These are phyloP conservation scores for Tachycineta bicolor DNA, from an alignment of 2,113 vertebrate species.

Conservation along the genomic window DNA sequence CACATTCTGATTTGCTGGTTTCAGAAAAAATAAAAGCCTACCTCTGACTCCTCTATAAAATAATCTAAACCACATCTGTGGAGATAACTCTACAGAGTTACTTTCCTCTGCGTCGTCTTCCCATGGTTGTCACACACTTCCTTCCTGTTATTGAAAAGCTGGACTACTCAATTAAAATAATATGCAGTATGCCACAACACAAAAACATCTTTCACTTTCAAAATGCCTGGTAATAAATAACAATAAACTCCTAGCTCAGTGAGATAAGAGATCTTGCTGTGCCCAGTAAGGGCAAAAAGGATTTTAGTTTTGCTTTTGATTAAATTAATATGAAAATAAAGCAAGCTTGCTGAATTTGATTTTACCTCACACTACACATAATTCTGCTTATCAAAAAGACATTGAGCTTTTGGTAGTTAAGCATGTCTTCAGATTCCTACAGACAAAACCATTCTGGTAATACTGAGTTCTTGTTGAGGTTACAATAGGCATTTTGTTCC, in stretches of 20 bases:
- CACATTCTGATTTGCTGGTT: neutral
- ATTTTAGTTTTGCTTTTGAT: neutral
- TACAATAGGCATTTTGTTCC: neutral
- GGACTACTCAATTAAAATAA: neutral
- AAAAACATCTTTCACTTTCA: neutral
- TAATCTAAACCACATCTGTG: constrained; percentile 3
- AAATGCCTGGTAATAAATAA: constrained; percentile 3
- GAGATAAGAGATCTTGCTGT: neutral
- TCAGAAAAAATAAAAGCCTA: constrained; percentile 3
- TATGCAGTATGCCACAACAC: neutral
- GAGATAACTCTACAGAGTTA: neutral
- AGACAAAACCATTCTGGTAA: neutral
- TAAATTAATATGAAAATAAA: constrained; percentile 16
- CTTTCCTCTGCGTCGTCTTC: neutral
- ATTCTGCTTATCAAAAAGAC: neutral
- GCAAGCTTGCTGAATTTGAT: neutral
- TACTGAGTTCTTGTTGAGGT: neutral
- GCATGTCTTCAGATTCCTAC: neutral
- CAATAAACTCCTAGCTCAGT: neutral
- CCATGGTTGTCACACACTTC: neutral
- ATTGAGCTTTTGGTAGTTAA: neutral
- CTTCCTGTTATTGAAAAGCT: constrained; percentile 21
- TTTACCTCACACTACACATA: neutral
- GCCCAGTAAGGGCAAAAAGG: neutral
- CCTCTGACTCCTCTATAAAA: constrained; percentile 2